phyloP scores from a whole-genome alignment of 2,113 vertebrate genomes.

The Siphamia tubifer region DNA sequence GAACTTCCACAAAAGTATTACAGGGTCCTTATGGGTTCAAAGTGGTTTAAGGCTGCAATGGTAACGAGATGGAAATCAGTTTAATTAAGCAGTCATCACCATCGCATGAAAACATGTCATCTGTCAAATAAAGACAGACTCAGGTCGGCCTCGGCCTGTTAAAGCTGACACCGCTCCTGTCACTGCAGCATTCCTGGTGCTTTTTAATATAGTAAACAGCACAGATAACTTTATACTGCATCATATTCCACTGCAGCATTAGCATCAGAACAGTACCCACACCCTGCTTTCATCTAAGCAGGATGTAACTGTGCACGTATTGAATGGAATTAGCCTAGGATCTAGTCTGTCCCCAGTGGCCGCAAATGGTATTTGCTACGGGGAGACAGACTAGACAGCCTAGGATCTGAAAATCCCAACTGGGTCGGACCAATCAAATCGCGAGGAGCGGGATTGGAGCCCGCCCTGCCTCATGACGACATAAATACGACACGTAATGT shows the following conservation, averaged over 20 bases:
- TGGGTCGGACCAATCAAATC: too few species aligned
- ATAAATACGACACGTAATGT: too few species aligned
- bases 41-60: background rate
- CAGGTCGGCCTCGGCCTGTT: slow-evolving; percentile 14
- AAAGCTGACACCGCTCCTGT: slow-evolving; percentile 24
- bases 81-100: slow-evolving; percentile 3
- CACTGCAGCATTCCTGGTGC: background rate
- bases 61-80: too few species aligned
- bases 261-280: background rate
- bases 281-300: background rate
- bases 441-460: too few species aligned
- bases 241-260: background rate
- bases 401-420: too few species aligned
- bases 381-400: too few species aligned
- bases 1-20: too few species aligned
- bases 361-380: too few species aligned
- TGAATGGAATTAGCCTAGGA: too few species aligned
- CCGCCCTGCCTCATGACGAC: too few species aligned
- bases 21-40: background rate
- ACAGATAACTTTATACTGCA: background rate
- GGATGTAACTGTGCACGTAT: too few species aligned
- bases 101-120: slow-evolving; percentile 21
- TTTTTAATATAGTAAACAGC: background rate
- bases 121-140: slow-evolving; percentile 34
- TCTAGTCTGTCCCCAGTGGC: too few species aligned